phyloP scores from a whole-genome alignment of 92 coral and sea anemone species.

The Phenganax subtilis region DNA sequence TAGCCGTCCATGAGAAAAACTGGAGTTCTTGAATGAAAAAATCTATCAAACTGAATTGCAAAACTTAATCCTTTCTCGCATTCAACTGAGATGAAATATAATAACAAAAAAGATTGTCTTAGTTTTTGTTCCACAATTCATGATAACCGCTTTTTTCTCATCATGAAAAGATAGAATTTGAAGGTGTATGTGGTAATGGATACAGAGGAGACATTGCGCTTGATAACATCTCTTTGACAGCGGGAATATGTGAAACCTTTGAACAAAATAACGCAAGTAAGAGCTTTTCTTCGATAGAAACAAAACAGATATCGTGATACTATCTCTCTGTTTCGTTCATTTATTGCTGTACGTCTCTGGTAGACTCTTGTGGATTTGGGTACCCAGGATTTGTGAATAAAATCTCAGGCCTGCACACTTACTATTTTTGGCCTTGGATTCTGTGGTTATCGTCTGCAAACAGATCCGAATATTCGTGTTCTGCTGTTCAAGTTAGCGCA shows the following conservation, averaged over 20 bases:
- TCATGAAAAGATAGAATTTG: conserved; percentile 8
- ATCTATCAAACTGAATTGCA: no score
- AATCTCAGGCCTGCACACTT: background rate
- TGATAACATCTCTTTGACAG: conserved; percentile 14
- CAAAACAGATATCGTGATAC: no score
- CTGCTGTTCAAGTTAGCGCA: conserved; percentile 15
- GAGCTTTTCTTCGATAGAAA: no score
- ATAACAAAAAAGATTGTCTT: no score
- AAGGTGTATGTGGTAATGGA: conserved; percentile 26
- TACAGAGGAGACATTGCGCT: conserved; percentile 29
- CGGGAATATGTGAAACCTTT: background rate
- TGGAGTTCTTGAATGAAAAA: no score
- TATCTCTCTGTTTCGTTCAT: background rate
- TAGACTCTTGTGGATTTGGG: conserved; percentile 28
- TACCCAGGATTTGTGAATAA: conserved; percentile 15
- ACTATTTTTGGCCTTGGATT: conserved; percentile 26
- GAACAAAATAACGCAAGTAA: conserved; percentile 2
- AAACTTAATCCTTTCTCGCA: no score
- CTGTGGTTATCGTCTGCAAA: conserved; percentile 1
- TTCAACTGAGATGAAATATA: no score
- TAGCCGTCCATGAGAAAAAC: background rate
- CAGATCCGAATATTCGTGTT: background rate
- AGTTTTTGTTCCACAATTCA: no score
- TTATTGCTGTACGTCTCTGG: background rate
- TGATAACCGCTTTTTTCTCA: background rate